Conservation (phyloP, 2,113 vertebrate genomes). For the Trochalopteron elliotii region DNA sequence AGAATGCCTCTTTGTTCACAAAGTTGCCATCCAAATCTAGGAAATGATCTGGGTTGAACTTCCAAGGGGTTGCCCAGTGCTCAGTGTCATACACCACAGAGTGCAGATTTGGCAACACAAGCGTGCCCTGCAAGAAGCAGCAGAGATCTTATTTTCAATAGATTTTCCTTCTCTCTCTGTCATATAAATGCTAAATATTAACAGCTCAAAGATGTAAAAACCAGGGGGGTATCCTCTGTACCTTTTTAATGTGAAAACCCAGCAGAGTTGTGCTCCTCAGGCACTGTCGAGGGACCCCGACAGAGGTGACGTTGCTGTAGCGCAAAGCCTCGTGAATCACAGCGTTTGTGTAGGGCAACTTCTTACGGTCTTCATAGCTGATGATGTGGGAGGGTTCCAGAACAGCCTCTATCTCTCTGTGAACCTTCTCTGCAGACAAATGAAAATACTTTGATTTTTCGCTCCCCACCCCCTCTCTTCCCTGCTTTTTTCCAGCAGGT, state of each 20-base stretch:
- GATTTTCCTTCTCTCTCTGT: not conserved
- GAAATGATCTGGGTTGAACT: constrained; percentile 70
- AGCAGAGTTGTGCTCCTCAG: constrained; percentile 24
- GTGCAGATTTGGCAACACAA: constrained; percentile 61
- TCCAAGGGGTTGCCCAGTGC: constrained; percentile 54
- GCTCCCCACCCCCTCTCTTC: accelerated
- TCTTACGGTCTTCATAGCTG: constrained; percentile 49
- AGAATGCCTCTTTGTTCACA: constrained; percentile 61
- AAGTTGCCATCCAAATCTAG: constrained; percentile 68
- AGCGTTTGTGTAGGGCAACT: constrained; percentile 51
- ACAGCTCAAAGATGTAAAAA: not conserved
- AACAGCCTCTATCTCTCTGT: constrained; percentile 50
- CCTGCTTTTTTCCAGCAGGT: not conserved
- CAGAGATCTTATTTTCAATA: not conserved
- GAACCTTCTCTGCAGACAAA: constrained; percentile 49
- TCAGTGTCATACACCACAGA: constrained; percentile 55
- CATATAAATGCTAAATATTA: not conserved
- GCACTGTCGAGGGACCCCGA: constrained; percentile 35
- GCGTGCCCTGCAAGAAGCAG: constrained; percentile 51
- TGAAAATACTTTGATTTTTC: not conserved
- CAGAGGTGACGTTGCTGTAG: constrained; percentile 28
- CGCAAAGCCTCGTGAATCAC: constrained; percentile 61
- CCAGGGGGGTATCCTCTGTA: not conserved
- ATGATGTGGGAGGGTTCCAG: constrained; percentile 22
- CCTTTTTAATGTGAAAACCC: constrained; percentile 51